Evolutionary conservation across 2,797 vertebrate genomes (phyloP).

Genomic region (Lepilemur septentrionalis): DNA sequence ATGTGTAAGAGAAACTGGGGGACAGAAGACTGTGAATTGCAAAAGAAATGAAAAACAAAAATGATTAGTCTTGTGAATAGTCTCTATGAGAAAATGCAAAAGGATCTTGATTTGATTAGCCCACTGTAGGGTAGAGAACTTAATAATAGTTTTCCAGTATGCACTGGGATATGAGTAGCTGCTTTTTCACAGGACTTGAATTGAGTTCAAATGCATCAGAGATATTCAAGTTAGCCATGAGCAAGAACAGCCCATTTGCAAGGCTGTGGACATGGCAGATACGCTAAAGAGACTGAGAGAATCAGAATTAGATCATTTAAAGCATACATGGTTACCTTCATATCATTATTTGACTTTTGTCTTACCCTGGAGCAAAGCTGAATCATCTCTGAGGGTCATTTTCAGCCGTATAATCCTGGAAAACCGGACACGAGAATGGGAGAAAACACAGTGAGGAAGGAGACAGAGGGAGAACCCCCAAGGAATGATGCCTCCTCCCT

Average conservation of each 20-base stretch:
- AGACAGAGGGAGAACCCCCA: not conserved
- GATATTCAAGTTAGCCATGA: not conserved
- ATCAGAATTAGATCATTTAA: not conserved
- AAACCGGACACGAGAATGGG: not conserved
- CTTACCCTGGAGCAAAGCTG: not conserved
- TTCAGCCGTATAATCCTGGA: not conserved
- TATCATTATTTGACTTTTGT: not conserved
- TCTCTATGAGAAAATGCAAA: not conserved
- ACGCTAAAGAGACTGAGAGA: not conserved
- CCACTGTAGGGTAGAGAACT: not conserved
- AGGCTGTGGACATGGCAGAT: not conserved
- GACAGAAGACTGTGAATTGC: not conserved
- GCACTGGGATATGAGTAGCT: not conserved
- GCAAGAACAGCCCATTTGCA: not conserved
- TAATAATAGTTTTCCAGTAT: not conserved
- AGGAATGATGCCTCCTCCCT: not conserved
- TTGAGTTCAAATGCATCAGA: not conserved
- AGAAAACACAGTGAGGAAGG: not conserved
- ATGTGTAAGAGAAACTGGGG: rapidly evolving
- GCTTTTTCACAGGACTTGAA: not conserved
- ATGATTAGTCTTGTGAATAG: not conserved
- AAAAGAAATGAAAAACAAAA: not conserved
- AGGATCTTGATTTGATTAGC: not conserved
- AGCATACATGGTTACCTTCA: not conserved
- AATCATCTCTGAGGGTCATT: not conserved